These are phyloP conservation scores for Platanista minor DNA, from an alignment of 2,113 vertebrate species.

Conservation along the genomic window DNA sequence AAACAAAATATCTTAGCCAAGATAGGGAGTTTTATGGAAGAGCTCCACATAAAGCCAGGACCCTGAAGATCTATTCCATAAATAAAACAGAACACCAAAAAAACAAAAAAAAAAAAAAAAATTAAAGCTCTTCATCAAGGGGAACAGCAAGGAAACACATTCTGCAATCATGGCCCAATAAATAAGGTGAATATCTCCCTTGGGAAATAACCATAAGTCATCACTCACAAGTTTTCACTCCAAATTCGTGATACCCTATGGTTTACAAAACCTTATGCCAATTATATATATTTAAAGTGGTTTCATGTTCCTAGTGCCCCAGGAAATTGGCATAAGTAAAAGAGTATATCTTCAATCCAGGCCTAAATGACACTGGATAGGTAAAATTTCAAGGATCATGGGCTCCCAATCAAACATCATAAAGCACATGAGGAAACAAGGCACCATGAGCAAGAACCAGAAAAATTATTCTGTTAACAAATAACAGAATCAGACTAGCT, in stretches of 20 bases:
- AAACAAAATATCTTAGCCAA: not conserved
- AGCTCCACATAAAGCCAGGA: not conserved
- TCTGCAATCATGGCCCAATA: not conserved
- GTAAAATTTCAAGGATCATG: not conserved
- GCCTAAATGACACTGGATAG: not conserved
- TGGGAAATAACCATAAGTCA: not conserved
- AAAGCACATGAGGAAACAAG: not conserved
- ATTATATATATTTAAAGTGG: not conserved
- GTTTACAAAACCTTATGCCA: not conserved
- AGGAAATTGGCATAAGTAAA: not conserved
- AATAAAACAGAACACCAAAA: not conserved
- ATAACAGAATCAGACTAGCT: not conserved
- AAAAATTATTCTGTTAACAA: not conserved
- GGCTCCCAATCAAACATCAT: not conserved
- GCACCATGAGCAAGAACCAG: not conserved
- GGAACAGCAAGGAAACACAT: not conserved
- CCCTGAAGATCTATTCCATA: not conserved
- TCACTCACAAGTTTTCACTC: not conserved
- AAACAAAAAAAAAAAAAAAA: not conserved
- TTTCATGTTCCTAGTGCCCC: not conserved
- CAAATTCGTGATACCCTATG: not conserved
- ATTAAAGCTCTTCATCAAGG: not conserved
- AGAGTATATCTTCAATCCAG: not conserved
- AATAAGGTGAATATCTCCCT: not conserved
- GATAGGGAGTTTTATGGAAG: not conserved